Evolutionary conservation across 2,113 vertebrate species (phyloP).

Genomic region (Lepisosteus oculatus): DNA sequence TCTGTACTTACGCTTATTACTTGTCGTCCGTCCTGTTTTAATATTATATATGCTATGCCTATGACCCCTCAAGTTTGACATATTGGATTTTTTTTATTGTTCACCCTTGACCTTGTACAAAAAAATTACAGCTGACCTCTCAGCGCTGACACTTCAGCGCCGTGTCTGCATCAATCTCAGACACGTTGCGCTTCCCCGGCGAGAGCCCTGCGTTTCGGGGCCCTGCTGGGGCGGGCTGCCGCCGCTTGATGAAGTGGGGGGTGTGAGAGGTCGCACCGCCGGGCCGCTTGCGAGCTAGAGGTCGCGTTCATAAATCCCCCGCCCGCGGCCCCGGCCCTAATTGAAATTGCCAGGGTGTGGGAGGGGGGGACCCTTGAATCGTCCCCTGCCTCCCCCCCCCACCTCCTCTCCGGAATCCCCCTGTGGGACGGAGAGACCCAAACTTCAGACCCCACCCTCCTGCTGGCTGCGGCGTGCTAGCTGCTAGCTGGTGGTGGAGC

Average conservation of each 20-base stretch:
- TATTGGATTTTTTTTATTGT: slow-evolving; percentile 66
- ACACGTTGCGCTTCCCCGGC: slow-evolving; percentile 38
- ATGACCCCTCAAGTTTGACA: slow-evolving; percentile 60
- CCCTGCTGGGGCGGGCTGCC: slow-evolving; percentile 42
- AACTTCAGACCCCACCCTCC: too few species aligned
- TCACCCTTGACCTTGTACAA: slow-evolving; percentile 66
- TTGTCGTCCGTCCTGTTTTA: slow-evolving; percentile 75
- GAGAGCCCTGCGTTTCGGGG: slow-evolving; percentile 40
- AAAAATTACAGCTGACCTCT: slow-evolving; percentile 75
- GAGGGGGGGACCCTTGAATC: slow-evolving; percentile 52
- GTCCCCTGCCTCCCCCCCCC: slow-evolving; percentile 41
- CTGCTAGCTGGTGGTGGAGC: too few species aligned
- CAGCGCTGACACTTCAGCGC: slow-evolving; percentile 61
- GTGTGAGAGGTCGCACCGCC: slow-evolving; percentile 44
- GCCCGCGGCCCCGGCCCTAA: slow-evolving; percentile 36
- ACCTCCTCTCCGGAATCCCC: slow-evolving; percentile 48
- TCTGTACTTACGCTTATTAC: slow-evolving; percentile 76
- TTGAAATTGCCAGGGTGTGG: slow-evolving; percentile 43
- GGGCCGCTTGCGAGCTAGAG: slow-evolving; percentile 33
- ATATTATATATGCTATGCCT: slow-evolving; percentile 55
- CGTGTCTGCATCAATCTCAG: slow-evolving; percentile 66
- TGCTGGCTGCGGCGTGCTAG: too few species aligned
- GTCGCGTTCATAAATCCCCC: slow-evolving; percentile 45
- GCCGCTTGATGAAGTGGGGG: slow-evolving; percentile 50
- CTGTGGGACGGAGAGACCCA: too few species aligned